phyloP scores from a whole-genome alignment of 2,113 vertebrate genomes.

The Saccopteryx bilineata region DNA sequence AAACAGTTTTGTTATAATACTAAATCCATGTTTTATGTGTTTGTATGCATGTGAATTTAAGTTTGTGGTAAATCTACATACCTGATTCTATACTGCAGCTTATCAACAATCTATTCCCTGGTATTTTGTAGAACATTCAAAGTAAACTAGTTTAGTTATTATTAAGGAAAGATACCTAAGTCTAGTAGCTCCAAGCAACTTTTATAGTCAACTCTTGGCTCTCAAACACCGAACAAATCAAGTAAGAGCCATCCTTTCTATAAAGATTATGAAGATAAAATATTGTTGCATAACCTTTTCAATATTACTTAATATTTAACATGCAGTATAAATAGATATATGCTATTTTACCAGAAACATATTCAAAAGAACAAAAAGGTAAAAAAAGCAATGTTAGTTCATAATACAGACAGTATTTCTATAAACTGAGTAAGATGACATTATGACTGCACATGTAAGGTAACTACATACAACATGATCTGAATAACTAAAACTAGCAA shows the following conservation, averaged over 20 bases:
- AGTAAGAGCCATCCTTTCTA: background rate
- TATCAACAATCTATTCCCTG: background rate
- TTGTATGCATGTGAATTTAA: no score
- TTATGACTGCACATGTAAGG: background rate
- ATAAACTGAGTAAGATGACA: background rate
- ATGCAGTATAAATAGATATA: background rate
- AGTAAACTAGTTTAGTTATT: background rate
- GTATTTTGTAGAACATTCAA: background rate
- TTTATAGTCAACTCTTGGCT: background rate
- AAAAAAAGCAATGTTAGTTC: background rate
- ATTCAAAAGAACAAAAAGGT: background rate
- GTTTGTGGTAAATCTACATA: background rate
- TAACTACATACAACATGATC: background rate
- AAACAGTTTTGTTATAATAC: background rate
- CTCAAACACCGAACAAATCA: background rate
- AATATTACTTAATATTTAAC: conserved; percentile 31
- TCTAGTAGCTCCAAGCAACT: background rate
- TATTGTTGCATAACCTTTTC: background rate
- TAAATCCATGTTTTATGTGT: background rate
- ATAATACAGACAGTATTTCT: background rate
- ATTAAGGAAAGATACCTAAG: background rate
- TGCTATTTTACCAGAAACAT: background rate
- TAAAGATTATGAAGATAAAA: background rate
- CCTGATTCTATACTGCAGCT: background rate
- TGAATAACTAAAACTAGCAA: background rate